Conservation (phyloP, 2,113 vertebrate species). For the Egretta garzetta region DNA sequence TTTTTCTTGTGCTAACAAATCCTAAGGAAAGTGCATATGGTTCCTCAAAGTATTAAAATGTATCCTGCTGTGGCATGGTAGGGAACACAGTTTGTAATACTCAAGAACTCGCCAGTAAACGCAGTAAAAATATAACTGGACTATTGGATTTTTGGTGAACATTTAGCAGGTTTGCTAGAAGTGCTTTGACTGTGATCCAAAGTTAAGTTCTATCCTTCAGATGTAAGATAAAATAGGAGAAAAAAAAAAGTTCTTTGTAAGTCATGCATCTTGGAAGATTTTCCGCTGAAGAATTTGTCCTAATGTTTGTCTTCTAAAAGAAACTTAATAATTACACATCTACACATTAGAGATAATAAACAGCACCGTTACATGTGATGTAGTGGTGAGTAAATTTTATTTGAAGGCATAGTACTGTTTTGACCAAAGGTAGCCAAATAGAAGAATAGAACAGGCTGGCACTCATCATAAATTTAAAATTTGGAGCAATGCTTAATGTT, state of each 20-base stretch:
- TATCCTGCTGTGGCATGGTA: background rate
- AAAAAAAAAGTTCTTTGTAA: background rate
- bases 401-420: background rate
- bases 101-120: background rate
- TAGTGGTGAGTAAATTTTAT: background rate
- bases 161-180: background rate
- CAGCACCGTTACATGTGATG: background rate
- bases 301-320: background rate
- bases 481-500: background rate
- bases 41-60: slow-evolving; percentile 51
- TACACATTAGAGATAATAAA: background rate
- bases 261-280: background rate
- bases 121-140: slow-evolving; percentile 34
- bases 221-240: background rate
- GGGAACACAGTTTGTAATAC: slow-evolving; percentile 17
- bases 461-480: background rate
- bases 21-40: slow-evolving; percentile 32
- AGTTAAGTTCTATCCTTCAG: background rate
- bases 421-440: background rate
- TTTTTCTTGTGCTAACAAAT: slow-evolving; percentile 52
- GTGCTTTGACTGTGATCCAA: background rate
- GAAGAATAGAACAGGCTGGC: background rate
- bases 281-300: background rate
- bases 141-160: slow-evolving; percentile 4
- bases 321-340: background rate